These are phyloP conservation scores for Trinorchestia longiramus DNA, from an alignment of 1,140 invertebrate species.

Conservation along the genomic window DNA sequence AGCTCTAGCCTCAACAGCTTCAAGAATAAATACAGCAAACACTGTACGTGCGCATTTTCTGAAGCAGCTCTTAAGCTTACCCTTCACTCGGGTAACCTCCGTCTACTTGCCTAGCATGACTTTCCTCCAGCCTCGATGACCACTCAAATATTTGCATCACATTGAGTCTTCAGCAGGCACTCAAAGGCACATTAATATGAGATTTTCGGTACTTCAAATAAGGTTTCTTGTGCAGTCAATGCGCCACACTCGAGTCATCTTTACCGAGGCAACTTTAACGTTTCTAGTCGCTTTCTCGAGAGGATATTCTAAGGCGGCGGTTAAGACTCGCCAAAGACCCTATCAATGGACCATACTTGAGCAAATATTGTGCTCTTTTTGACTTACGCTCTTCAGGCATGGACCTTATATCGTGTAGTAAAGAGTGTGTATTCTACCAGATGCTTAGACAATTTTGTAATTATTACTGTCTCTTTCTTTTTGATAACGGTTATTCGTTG, in stretches of 20 bases:
- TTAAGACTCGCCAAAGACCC: neutral
- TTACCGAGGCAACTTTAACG: conserved; percentile 24
- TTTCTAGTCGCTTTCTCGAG: conserved; percentile 10
- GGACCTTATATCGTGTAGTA: neutral
- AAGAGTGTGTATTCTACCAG: neutral
- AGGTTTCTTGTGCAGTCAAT: neutral
- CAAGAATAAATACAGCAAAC: neutral
- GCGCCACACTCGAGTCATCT: neutral
- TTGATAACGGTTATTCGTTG: neutral
- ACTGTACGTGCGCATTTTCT: neutral
- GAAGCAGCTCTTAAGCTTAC: neutral
- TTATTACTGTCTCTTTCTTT: neutral
- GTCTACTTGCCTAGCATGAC: neutral
- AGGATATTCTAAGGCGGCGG: neutral
- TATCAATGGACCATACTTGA: neutral
- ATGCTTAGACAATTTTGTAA: neutral
- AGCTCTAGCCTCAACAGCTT: neutral
- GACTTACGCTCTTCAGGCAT: neutral
- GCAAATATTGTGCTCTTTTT: neutral
- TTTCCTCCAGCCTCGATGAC: neutral
- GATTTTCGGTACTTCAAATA: conserved; percentile 36
- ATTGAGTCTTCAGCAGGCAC: neutral
- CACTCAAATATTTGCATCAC: conserved; percentile 28
- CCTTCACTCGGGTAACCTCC: neutral
- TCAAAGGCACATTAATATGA: conserved; percentile 32